Evolutionary conservation across 2,113 vertebrate genomes (phyloP).

Genomic region (Ochotona princeps): DNA sequence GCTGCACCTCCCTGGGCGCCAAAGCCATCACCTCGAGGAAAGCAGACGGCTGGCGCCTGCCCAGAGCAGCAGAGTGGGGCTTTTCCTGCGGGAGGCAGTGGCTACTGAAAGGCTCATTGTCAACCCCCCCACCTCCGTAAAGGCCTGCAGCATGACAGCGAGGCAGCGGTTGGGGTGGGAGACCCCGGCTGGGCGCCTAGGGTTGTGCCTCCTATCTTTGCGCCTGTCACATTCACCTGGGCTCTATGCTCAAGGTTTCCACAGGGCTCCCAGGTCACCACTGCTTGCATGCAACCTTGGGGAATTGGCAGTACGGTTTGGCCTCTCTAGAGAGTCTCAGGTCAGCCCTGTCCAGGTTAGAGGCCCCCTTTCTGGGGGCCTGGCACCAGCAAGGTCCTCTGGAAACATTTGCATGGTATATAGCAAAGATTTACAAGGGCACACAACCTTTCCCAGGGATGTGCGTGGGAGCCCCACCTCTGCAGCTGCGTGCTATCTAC

Average conservation of each 20-base stretch:
- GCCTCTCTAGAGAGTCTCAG: not conserved
- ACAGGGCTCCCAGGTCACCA: not conserved
- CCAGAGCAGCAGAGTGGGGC: conserved; percentile 78
- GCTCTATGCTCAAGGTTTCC: not conserved
- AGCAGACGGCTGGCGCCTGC: conserved; percentile 70
- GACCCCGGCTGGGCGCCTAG: too few species aligned
- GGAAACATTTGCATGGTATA: not conserved
- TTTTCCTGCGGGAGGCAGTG: conserved; percentile 81
- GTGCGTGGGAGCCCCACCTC: not conserved
- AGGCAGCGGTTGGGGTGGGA: not conserved
- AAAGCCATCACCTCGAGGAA: conserved; percentile 80
- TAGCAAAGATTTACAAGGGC: not conserved
- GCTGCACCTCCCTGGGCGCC: conserved; percentile 69
- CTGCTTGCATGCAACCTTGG: not conserved
- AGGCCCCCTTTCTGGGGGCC: not conserved
- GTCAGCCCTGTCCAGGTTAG: not conserved
- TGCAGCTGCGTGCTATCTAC: not conserved
- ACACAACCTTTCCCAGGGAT: not conserved
- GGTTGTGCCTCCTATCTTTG: not conserved
- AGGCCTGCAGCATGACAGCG: too few species aligned
- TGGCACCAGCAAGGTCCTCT: not conserved
- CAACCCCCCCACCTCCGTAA: not conserved
- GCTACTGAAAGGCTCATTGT: conserved; percentile 83
- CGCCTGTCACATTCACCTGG: not conserved
- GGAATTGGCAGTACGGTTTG: too few species aligned